phyloP scores from a whole-genome alignment of 2,888 invertebrate species.

The Pteria penguin region DNA sequence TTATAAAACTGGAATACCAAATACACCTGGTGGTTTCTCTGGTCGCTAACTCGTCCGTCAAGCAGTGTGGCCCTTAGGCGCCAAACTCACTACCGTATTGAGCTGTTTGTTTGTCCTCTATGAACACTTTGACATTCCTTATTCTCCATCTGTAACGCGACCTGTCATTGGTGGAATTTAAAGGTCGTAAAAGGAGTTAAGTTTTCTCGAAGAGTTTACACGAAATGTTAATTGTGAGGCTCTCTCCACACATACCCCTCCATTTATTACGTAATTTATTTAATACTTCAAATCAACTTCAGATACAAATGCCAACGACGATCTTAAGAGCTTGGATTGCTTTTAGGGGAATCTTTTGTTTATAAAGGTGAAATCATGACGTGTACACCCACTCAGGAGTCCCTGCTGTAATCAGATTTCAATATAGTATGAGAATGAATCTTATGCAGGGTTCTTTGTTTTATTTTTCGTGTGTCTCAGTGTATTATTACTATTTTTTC shows the following conservation, averaged over 20 bases:
- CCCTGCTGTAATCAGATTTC: no score
- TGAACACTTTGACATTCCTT: constrained; percentile 2
- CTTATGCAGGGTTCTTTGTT: no score
- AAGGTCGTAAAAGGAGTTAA: background rate
- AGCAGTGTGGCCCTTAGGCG: constrained; percentile 28
- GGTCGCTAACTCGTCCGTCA: constrained; percentile 14
- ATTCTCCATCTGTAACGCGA: background rate
- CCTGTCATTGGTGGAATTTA: constrained; percentile 18
- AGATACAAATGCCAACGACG: background rate
- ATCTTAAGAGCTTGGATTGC: background rate
- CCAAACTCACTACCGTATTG: constrained; percentile 22
- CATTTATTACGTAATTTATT: constrained; percentile 14
- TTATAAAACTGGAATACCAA: no score
- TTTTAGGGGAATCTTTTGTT: background rate
- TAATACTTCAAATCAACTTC: background rate
- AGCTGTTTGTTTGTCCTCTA: constrained; percentile 25
- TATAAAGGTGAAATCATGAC: no score
- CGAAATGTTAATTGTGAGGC: background rate
- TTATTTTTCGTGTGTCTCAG: no score
- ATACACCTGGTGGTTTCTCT: constrained; percentile 7
- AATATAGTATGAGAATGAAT: no score
- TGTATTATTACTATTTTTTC: no score
- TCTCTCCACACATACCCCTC: background rate
- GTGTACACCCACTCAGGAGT: no score
- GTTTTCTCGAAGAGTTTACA: background rate